Percentiles rank a stretch among this genome's conserved stretches.
phyloP scores from a whole-genome alignment of 2,797 vertebrate species.

The Valencia hispanica region DNA sequence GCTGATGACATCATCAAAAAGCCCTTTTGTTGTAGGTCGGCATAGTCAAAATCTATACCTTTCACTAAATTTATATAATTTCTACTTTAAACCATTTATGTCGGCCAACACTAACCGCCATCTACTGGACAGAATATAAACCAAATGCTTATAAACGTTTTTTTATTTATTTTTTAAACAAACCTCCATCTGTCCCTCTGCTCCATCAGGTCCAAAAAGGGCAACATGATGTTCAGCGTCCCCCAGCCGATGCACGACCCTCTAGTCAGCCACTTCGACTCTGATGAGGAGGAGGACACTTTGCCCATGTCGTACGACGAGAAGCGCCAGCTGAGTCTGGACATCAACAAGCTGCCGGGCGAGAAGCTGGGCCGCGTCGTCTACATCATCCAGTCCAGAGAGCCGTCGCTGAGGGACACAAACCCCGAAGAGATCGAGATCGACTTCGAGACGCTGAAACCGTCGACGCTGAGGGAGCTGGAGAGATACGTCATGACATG shows the following conservation, averaged over 20 bases:
- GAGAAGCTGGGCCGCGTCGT: constrained; percentile 94
- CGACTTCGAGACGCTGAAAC: constrained; percentile 94
- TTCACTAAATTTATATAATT: too few relatives aligned
- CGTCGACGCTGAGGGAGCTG: constrained; percentile 91
- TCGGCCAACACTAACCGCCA: too few relatives aligned
- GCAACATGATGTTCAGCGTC: constrained; percentile 53
- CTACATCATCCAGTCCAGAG: constrained; percentile 94
- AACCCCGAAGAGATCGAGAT: constrained; percentile 97
- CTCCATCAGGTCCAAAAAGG: constrained; percentile 84
- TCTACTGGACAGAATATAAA: constrained; percentile 26
- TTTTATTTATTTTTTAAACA: not conserved
- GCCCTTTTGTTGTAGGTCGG: too few relatives aligned
- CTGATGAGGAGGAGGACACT: constrained; percentile 92
- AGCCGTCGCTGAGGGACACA: constrained; percentile 91
- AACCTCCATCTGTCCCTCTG: not conserved
- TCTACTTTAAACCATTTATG: too few relatives aligned
- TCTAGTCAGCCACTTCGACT: constrained; percentile 80
- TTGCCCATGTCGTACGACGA: constrained; percentile 94
- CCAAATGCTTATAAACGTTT: not conserved
- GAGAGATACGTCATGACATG: constrained; percentile 94
- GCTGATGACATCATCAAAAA: too few relatives aligned
- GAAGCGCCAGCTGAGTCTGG: constrained; percentile 92
- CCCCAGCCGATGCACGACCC: constrained; percentile 44
- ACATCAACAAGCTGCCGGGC: constrained; percentile 93
- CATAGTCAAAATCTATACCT: too few relatives aligned